Evolutionary conservation across 2,888 invertebrate species (phyloP).

Genomic region (Chesias legatella): DNA sequence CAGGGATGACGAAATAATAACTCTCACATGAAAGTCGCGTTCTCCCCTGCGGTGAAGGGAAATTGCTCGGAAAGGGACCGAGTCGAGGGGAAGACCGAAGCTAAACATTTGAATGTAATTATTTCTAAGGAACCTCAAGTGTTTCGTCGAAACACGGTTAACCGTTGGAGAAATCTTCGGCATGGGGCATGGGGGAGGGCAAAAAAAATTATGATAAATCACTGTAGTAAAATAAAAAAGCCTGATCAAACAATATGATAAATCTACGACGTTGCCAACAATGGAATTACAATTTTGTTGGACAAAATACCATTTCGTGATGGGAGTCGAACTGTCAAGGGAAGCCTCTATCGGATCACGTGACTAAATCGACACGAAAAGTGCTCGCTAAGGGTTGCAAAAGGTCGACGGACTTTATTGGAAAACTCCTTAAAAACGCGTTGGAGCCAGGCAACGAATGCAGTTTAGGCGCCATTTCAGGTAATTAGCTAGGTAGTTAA

Average conservation of each 20-base stretch:
- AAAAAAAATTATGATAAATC: too few relatives aligned
- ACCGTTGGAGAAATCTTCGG: conserved; percentile 14
- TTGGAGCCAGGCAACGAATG: too few relatives aligned
- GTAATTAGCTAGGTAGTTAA: too few relatives aligned
- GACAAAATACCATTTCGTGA: conserved; percentile 16
- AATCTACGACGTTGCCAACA: conserved; percentile 14
- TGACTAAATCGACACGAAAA: conserved; percentile 40
- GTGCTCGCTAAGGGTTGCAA: conserved; percentile 28
- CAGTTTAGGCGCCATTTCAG: too few relatives aligned
- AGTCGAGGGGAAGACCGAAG: conserved; percentile 32
- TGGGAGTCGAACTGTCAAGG: conserved; percentile 22
- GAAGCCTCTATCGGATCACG: conserved; percentile 36
- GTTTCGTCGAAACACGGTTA: conserved; percentile 23
- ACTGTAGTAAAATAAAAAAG: conserved; percentile 18
- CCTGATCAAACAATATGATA: conserved; percentile 22
- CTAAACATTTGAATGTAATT: conserved; percentile 36
- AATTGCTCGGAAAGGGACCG: conserved; percentile 50
- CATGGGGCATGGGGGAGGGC: too few relatives aligned
- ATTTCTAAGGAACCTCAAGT: conserved; percentile 28
- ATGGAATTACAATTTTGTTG: conserved; percentile 15
- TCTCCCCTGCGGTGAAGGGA: conserved; percentile 48
- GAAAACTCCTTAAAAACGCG: too few relatives aligned
- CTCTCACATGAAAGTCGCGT: conserved; percentile 48
- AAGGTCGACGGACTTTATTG: conserved; percentile 27
- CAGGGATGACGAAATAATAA: conserved; percentile 57